These are phyloP conservation scores for Thalassophryne amazonica DNA, from an alignment of 2,797 vertebrate species.

Conservation along the genomic window DNA sequence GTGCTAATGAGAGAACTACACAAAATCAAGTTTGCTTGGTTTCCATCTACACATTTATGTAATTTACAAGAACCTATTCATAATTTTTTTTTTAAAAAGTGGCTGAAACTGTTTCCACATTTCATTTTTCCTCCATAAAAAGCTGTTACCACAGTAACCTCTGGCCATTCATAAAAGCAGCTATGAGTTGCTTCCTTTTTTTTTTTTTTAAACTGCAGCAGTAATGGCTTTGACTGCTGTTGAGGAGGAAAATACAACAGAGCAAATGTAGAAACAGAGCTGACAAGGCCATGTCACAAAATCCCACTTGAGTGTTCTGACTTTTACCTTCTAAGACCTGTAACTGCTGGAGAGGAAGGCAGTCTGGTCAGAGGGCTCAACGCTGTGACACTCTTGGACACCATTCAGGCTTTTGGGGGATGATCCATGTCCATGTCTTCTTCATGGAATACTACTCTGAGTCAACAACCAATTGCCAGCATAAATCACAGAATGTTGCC, in stretches of 20 bases:
- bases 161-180: constrained; percentile 6
- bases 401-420: constrained; percentile 3
- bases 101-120: constrained; percentile 14
- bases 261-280: constrained; percentile 23
- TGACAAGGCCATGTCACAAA: constrained; percentile 29
- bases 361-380: constrained; percentile 39
- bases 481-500: rapidly evolving
- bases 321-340: constrained; percentile 42
- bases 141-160: background rate
- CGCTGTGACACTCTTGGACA: constrained; percentile 9
- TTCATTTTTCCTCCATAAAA: background rate
- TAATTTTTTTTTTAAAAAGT: constrained; percentile 13
- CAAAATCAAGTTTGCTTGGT: background rate
- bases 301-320: constrained; percentile 37
- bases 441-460: constrained; percentile 12
- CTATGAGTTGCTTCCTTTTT: background rate
- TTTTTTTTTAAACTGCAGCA: no score
- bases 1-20: no score
- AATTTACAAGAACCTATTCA: constrained; percentile 5
- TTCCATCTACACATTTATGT: constrained; percentile 8
- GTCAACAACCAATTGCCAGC: background rate
- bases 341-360: constrained; percentile 56
- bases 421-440: constrained; percentile 48
- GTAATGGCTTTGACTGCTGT: background rate
- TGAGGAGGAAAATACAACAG: constrained; percentile 2